These are phyloP conservation scores for Mallotus villosus DNA, from an alignment of 2,797 vertebrate genomes.

Conservation along the genomic window DNA sequence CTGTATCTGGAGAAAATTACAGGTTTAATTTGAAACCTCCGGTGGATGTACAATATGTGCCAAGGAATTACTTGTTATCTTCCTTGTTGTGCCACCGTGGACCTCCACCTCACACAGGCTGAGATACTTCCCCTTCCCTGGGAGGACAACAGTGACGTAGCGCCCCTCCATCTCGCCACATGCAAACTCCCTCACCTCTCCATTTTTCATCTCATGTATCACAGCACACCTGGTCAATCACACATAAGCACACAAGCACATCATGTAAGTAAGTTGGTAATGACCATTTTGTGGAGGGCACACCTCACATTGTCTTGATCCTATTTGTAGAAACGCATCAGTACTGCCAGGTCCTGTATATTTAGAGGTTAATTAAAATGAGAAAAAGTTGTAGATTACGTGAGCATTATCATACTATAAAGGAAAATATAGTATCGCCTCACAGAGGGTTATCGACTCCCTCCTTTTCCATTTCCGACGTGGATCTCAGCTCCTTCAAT, in stretches of 20 bases:
- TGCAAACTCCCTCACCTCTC: neutral
- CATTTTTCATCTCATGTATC: neutral
- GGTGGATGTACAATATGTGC: no score
- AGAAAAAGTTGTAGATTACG: no score
- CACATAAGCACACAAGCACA: neutral
- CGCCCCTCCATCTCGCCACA: constrained; percentile 15
- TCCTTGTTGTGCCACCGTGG: neutral
- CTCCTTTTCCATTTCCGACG: neutral
- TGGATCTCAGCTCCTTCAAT: constrained; percentile 54
- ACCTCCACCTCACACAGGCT: constrained; percentile 26
- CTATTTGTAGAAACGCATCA: no score
- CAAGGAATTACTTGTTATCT: no score
- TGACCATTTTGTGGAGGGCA: no score
- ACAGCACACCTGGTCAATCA: neutral
- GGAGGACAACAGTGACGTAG: constrained; percentile 6
- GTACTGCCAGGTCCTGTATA: no score
- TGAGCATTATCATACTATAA: no score
- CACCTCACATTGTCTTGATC: no score
- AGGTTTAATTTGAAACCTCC: no score
- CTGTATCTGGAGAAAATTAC: no score
- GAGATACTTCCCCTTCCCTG: neutral
- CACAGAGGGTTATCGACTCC: neutral
- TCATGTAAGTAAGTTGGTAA: neutral
- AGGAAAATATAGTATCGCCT: neutral
- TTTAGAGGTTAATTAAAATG: no score